These are phyloP conservation scores for Rhopalosiphum padi DNA, from an alignment of 1,140 invertebrate genomes.

Conservation along the genomic window DNA sequence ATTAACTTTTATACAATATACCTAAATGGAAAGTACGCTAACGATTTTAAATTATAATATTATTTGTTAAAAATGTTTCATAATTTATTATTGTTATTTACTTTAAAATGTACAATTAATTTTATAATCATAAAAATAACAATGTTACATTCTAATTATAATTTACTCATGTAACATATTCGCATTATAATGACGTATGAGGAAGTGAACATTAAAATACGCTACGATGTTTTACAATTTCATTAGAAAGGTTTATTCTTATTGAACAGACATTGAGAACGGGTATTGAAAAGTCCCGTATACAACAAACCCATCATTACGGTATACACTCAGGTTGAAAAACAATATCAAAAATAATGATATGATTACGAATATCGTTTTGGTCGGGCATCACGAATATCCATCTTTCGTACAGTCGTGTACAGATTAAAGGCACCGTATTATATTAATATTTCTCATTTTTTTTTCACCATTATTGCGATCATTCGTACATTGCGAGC, in stretches of 20 bases:
- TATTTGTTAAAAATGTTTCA: not conserved
- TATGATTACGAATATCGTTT: not conserved
- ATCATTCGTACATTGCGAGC: not conserved
- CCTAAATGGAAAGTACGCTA: not conserved
- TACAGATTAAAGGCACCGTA: not conserved
- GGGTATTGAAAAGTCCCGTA: not conserved
- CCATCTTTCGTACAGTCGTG: not conserved
- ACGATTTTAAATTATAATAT: not conserved
- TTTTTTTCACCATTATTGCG: not conserved
- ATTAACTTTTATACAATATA: not conserved
- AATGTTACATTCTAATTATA: not conserved
- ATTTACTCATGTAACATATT: not conserved
- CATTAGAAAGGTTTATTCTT: conserved; percentile 4
- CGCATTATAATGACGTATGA: not conserved
- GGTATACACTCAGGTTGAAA: not conserved
- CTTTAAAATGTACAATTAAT: not conserved
- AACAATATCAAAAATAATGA: conserved; percentile 2
- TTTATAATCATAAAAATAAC: not conserved
- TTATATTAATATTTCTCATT: not conserved
- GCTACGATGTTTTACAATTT: not conserved
- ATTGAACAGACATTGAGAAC: not conserved
- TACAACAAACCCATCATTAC: conserved; percentile 32
- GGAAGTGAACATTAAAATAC: conserved; percentile 31
- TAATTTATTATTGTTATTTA: not conserved
- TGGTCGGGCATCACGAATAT: conserved; percentile 37